Conservation (phyloP, 2,888 invertebrate genomes). For the Xiphydria camelus region DNA sequence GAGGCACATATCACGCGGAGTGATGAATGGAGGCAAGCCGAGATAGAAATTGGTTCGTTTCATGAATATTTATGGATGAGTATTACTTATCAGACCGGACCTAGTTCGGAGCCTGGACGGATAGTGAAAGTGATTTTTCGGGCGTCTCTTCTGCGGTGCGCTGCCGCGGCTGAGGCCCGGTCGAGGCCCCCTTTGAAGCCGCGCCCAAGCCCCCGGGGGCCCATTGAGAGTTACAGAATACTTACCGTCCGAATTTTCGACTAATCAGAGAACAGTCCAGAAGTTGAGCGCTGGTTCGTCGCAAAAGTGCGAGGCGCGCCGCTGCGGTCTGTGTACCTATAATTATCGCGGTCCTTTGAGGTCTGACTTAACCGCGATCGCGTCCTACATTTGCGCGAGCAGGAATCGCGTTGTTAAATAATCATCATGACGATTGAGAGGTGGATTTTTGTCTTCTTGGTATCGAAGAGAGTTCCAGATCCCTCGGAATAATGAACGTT, state of each 20-base stretch:
- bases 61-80: slow-evolving; percentile 5
- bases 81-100: slow-evolving; percentile 1
- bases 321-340: too few species aligned
- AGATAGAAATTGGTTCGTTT: background rate
- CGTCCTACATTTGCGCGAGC: too few species aligned
- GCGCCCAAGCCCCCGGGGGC: background rate
- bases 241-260: slow-evolving; percentile 1
- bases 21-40: background rate
- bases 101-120: background rate
- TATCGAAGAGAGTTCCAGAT: too few species aligned
- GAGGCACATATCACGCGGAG: slow-evolving; percentile 1
- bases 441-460: too few species aligned
- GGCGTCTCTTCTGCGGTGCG: background rate
- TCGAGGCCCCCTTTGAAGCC: too few species aligned
- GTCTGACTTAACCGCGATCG: too few species aligned
- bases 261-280: background rate
- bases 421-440: too few species aligned
- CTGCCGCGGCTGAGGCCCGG: background rate
- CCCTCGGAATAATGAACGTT: too few species aligned
- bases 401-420: too few species aligned
- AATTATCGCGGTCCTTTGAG: too few species aligned
- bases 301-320: too few species aligned
- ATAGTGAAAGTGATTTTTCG: slow-evolving; percentile 5
- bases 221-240: too few species aligned
- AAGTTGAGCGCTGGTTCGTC: background rate